Base-by-base conservation (phyloP, 1,140 invertebrate genomes). In the Cydia fagiglandana region DNA sequence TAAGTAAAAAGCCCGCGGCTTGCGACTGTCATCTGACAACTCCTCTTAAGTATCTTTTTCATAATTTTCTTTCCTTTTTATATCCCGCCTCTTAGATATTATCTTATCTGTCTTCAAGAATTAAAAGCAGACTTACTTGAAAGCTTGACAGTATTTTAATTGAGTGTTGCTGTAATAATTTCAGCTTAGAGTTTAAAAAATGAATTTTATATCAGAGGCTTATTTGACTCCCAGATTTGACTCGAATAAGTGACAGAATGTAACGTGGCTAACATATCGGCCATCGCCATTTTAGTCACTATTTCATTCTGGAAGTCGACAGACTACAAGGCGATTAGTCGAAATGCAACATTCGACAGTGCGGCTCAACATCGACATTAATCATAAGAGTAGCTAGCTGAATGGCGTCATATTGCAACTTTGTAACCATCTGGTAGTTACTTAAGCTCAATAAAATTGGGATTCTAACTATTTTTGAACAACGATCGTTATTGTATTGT, bases 1-100 rank as follows among this genome's bases (percentile, higher is more conserved):
- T 78, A 80, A 84, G 81, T 66, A 82, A 80, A 64, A 45, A 56
- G 80, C 77, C 73, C 76, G 74, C 75, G 76, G 77, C 83, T 83
- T 86, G 86, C 74, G 83, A 83, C 81, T 88, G 88, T 86, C 88
- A 88, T 83, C 84, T 88, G 86, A 86, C 88, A 89, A 82, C 81
- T 83, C 85, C 81, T 81, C 81, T 84, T 81, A 85, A 83, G 80
- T 82, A 76, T 80, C 80, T 83, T 84, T 87, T 86, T 88, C 83
- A 88, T 86, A 88, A 88, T 87, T 84, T 85, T 81, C n/a, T 80
- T 87, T 84, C 83, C 76, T 84, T 82, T 76, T 76, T 83, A 83
- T 84, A 86, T 83, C 77, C 81, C 77, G 68, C 78, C 80, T 79
- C 82, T 80, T 78, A 80, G 83, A 86, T 84, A 86, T 81, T 84